These are phyloP conservation scores for Halictus rubicundus DNA, from an alignment of 1,140 invertebrate species.

Conservation along the genomic window DNA sequence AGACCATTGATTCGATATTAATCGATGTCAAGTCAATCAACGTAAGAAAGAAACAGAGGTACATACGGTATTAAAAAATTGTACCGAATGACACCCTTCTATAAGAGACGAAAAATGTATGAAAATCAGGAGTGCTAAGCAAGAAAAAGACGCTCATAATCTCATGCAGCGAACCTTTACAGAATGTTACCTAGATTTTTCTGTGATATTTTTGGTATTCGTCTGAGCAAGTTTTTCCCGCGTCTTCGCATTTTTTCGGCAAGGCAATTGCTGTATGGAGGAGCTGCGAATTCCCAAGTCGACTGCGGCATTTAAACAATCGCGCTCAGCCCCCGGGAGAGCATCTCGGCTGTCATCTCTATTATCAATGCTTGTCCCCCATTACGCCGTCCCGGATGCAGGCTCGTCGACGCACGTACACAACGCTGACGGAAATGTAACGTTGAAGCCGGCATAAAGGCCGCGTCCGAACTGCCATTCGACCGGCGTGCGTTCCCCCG, in stretches of 20 bases:
- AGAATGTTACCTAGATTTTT: too few species aligned
- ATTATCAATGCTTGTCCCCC: conserved; percentile 42
- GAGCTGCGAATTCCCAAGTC: not conserved
- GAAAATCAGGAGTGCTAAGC: too few species aligned
- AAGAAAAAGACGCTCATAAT: too few species aligned
- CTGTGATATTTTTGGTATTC: too few species aligned
- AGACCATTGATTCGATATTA: too few species aligned
- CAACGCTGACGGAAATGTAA: conserved; percentile 46
- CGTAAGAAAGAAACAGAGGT: too few species aligned
- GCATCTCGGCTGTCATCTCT: conserved; percentile 40
- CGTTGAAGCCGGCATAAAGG: conserved; percentile 61
- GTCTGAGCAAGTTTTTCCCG: not conserved
- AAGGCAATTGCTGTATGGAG: too few species aligned
- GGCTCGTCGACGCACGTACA: conserved; percentile 8
- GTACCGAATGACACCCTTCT: too few species aligned
- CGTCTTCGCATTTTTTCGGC: not conserved
- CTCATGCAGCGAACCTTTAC: too few species aligned
- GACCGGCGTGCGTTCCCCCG: conserved; percentile 55
- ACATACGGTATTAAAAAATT: too few species aligned
- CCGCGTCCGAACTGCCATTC: conserved; percentile 67
- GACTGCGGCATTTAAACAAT: conserved; percentile 21
- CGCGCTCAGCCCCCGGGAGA: not conserved
- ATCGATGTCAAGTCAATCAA: too few species aligned
- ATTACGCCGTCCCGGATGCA: conserved; percentile 19
- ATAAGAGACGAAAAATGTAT: too few species aligned